phyloP scores from a whole-genome alignment of 2,797 vertebrate species.

The Lophotriccus pileatus region DNA sequence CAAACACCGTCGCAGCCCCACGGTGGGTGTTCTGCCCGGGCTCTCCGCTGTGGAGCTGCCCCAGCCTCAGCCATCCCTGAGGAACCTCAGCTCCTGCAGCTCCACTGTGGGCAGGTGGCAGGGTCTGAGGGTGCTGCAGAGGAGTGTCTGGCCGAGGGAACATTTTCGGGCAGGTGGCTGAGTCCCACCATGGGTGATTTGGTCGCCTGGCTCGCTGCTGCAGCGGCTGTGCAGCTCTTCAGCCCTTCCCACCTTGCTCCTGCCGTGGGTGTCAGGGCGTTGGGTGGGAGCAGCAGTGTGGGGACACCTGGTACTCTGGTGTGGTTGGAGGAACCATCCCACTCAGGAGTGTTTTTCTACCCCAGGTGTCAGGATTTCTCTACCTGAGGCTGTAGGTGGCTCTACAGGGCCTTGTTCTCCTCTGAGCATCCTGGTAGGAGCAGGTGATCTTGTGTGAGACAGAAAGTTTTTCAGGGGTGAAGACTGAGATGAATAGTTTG shows the following conservation, averaged over 20 bases:
- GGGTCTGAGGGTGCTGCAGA: background rate
- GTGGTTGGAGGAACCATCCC: fast-evolving
- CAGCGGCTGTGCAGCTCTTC: background rate
- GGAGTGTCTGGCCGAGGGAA: fast-evolving
- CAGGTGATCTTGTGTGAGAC: background rate
- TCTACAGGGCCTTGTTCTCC: background rate
- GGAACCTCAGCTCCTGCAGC: background rate
- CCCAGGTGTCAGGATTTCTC: background rate
- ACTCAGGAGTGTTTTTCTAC: background rate
- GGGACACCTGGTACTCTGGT: background rate
- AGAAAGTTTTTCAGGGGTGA: background rate
- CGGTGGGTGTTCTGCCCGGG: background rate
- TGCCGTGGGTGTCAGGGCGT: fast-evolving
- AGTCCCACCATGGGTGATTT: fast-evolving
- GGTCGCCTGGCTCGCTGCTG: background rate
- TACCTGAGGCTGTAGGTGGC: background rate
- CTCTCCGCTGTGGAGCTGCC: background rate
- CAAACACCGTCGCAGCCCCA: fast-evolving
- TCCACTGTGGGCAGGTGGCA: fast-evolving
- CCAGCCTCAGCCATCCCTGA: too few relatives aligned
- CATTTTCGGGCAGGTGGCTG: background rate
- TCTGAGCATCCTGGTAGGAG: background rate
- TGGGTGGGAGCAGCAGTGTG: background rate
- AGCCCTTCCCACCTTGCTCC: fast-evolving
- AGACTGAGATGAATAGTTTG: background rate